Conservation (phyloP, 2,888 invertebrate genomes). For the Tiliacea aurago region DNA sequence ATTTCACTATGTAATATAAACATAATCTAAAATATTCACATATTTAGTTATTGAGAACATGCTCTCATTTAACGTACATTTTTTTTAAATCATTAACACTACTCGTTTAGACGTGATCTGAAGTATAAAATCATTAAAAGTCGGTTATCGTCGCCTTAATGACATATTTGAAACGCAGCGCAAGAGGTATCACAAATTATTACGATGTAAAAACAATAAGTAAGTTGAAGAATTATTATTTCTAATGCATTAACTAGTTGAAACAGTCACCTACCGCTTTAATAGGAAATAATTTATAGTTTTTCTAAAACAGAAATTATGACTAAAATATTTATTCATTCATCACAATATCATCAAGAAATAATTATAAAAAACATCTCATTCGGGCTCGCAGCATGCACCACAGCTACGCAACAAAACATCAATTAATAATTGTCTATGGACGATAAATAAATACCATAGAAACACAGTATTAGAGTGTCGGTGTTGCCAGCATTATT, state of each 20-base stretch:
- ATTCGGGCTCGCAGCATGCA: conserved; percentile 62
- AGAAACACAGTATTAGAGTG: conserved; percentile 64
- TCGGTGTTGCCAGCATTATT: conserved; percentile 67
- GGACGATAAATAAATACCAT: conserved; percentile 67
- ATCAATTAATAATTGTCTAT: conserved; percentile 66
- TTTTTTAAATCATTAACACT: too few species aligned
- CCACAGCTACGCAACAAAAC: conserved; percentile 52
- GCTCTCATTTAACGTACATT: too few species aligned
- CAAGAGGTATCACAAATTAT: too few species aligned
- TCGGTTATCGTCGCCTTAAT: too few species aligned
- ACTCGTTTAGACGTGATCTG: too few species aligned
- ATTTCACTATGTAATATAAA: too few species aligned
- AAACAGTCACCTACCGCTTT: neutral
- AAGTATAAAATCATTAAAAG: too few species aligned
- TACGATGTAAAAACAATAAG: too few species aligned
- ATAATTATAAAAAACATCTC: conserved; percentile 57
- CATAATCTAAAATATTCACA: too few species aligned
- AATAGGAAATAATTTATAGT: neutral
- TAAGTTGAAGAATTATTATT: neutral
- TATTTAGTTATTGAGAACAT: too few species aligned
- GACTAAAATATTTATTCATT: conserved; percentile 23
- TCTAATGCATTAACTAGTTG: neutral
- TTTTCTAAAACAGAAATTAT: conserved; percentile 23
- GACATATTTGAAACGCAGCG: too few species aligned
- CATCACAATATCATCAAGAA: conserved; percentile 50